phyloP scores from a whole-genome alignment of 2,113 vertebrate genomes.

The Mionectes macconnelli region DNA sequence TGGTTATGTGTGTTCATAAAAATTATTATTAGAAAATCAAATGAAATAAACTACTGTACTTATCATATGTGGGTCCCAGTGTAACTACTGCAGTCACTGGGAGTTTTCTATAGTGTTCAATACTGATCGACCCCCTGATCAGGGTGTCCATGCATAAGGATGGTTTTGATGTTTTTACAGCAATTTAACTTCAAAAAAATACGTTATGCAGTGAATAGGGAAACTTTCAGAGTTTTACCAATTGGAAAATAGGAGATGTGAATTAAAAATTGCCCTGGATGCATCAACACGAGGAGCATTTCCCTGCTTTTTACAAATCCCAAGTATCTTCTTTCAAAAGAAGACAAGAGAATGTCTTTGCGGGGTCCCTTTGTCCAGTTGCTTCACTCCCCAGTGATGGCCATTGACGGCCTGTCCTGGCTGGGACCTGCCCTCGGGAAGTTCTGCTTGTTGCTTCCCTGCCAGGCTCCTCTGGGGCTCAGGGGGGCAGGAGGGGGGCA shows the following conservation, averaged over 20 bases:
- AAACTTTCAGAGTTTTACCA: not conserved
- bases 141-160: not conserved
- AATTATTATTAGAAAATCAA: constrained; percentile 18
- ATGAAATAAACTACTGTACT: constrained; percentile 7
- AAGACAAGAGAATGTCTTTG: too few relatives aligned
- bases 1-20: not conserved
- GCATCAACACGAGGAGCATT: not conserved
- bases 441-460: rapidly evolving
- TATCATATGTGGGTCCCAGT: not conserved
- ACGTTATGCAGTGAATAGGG: not conserved
- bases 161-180: not conserved
- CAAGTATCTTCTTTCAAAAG: not conserved
- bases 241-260: not conserved
- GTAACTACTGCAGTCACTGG: not conserved
- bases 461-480: not conserved
- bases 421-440: not conserved
- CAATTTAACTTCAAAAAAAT: not conserved
- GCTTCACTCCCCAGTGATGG: rapidly evolving
- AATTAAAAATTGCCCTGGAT: not conserved
- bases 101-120: not conserved
- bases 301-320: not conserved
- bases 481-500: not conserved
- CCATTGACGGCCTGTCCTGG: not conserved
- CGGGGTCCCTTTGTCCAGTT: too few relatives aligned
- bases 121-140: not conserved